A percentile compares a stretch with the other conserved stretches of the same genome.
phyloP scores from a whole-genome alignment of 2,888 invertebrate genomes.

The Diarsia brunnea region DNA sequence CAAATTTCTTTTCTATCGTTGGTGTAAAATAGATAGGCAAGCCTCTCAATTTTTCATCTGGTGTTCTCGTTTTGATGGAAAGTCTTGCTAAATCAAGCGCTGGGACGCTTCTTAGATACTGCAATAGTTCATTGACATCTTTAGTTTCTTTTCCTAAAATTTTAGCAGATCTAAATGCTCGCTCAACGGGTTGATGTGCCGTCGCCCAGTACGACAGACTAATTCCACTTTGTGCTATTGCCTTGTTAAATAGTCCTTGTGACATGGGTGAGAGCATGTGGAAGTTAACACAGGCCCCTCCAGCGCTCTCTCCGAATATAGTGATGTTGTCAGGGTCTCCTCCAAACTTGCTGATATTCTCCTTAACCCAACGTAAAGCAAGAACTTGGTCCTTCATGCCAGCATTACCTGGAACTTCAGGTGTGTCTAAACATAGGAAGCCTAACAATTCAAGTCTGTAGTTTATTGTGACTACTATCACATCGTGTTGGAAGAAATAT shows the following conservation, averaged over 20 bases:
- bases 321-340: conserved; percentile 81
- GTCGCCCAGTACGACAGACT: conserved; percentile 77
- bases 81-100: conserved; percentile 72
- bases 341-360: conserved; percentile 79
- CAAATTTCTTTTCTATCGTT: conserved; percentile 77
- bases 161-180: conserved; percentile 78
- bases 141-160: conserved; percentile 77
- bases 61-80: conserved; percentile 71
- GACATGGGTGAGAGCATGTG: conserved; percentile 85
- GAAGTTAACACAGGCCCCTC: conserved; percentile 79
- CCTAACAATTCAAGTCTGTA: conserved; percentile 80
- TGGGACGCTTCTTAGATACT: conserved; percentile 75
- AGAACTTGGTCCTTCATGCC: conserved; percentile 83
- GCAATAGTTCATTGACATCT: conserved; percentile 72
- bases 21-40: conserved; percentile 79
- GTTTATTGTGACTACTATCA: conserved; percentile 84
- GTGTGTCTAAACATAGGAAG: conserved; percentile 74
- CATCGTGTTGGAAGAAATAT: conserved; percentile 80
- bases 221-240: conserved; percentile 83
- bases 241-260: conserved; percentile 81
- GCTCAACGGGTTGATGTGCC: conserved; percentile 68
- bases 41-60: conserved; percentile 76
- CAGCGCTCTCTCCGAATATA: conserved; percentile 85
- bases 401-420: conserved; percentile 83
- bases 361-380: conserved; percentile 79